Percentiles rank a stretch among this genome's conserved stretches.
Evolutionary conservation across 2,113 vertebrate genomes (phyloP).

Genomic region (Scatophagus argus): DNA sequence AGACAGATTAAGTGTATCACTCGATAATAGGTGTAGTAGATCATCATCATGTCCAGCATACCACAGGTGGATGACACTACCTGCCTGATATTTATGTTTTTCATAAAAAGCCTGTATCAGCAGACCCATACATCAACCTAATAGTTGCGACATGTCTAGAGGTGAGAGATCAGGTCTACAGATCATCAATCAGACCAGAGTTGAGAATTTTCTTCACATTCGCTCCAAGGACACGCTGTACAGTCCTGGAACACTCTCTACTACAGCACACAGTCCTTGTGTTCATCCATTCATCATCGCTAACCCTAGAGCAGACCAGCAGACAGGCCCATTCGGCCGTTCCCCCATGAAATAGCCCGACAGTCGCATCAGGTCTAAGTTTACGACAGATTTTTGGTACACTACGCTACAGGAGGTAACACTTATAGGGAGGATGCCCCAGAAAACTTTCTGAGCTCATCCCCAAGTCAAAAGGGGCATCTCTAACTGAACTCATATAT

Average conservation of each 20-base stretch:
- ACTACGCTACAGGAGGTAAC: conserved; percentile 23
- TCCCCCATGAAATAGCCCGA: conserved; percentile 2
- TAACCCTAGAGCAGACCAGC: conserved; percentile 40
- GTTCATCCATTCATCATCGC: conserved; percentile 66
- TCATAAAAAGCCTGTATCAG: not conserved
- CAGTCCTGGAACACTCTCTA: conserved; percentile 42
- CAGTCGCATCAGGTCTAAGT: conserved; percentile 7
- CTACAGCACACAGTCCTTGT: conserved; percentile 32
- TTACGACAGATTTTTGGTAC: conserved; percentile 13
- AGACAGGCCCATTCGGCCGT: conserved; percentile 44
- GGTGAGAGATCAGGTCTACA: conserved; percentile 49
- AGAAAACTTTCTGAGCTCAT: conserved; percentile 62
- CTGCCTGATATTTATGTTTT: not conserved
- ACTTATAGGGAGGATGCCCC: conserved; percentile 42
- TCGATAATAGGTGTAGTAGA: not conserved
- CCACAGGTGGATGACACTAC: not conserved
- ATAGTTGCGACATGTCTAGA: not conserved
- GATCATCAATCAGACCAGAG: conserved; percentile 60
- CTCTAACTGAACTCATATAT: conserved; percentile 36
- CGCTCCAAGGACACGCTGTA: conserved; percentile 56
- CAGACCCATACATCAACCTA: conserved; percentile 24
- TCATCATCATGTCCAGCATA: not conserved
- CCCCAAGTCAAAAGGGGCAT: conserved; percentile 3
- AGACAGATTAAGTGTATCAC: not conserved
- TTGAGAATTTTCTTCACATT: conserved; percentile 29